Percentiles rank a stretch among this genome's conserved stretches.
phyloP scores from a whole-genome alignment of 2,113 vertebrate species.

The Spheniscus mendiculus region DNA sequence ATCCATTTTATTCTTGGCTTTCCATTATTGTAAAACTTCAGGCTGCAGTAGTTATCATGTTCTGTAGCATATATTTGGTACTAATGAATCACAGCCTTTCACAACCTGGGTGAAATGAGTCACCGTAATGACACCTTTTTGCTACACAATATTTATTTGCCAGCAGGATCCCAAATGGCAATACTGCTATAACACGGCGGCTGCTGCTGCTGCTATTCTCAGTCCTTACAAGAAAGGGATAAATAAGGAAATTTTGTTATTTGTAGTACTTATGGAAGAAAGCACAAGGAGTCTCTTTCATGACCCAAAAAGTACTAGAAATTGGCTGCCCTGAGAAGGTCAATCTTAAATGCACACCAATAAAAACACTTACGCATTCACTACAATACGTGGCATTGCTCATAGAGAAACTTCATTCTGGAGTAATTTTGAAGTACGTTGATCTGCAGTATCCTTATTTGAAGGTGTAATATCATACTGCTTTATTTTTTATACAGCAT shows the following conservation, averaged over 20 bases:
- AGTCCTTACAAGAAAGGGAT: not conserved
- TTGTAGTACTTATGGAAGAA: not conserved
- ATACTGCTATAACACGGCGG: fast-evolving
- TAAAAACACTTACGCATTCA: not conserved
- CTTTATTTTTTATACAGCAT: not conserved
- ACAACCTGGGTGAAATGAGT: not conserved
- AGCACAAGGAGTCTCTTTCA: not conserved
- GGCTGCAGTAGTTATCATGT: not conserved
- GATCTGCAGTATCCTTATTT: not conserved
- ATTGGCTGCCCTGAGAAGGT: not conserved
- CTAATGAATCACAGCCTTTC: constrained; percentile 25
- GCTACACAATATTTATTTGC: not conserved
- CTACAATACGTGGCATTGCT: not conserved
- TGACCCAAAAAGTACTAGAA: not conserved
- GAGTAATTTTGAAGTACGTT: not conserved
- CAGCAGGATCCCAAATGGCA: constrained; percentile 34
- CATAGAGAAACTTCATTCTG: not conserved
- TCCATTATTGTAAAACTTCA: not conserved
- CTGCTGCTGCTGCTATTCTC: not conserved
- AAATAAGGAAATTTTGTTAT: not conserved
- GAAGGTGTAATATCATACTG: not conserved
- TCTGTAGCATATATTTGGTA: not conserved
- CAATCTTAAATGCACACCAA: not conserved
- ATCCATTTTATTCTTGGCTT: not conserved
- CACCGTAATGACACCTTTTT: not conserved